Evolutionary conservation across 1,140 invertebrate genomes (phyloP).

Genomic region (Caerostris darwini): DNA sequence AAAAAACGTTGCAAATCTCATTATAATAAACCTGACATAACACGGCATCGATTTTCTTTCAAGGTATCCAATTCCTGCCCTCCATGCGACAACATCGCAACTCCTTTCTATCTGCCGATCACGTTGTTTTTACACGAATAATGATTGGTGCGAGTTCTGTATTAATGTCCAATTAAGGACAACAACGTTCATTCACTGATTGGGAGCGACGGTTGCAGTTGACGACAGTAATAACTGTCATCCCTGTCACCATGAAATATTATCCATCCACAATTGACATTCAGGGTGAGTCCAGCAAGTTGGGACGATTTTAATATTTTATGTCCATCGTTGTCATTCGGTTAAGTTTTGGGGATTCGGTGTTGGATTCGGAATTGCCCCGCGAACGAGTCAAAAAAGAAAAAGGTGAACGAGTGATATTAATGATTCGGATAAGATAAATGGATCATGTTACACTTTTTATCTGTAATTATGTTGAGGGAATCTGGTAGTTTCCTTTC

Average conservation of each 20-base stretch:
- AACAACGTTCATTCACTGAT: not conserved
- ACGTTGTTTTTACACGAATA: not conserved
- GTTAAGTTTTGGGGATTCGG: not conserved
- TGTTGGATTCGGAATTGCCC: not conserved
- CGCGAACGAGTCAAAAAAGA: not conserved
- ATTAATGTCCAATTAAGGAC: conserved; percentile 41
- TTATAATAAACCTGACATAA: not conserved
- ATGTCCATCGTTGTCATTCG: not conserved
- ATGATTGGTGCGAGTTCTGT: not conserved
- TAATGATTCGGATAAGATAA: not conserved
- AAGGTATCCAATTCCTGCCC: not conserved
- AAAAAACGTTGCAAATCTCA: not conserved
- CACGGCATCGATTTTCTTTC: not conserved
- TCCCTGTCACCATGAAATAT: conserved; percentile 34
- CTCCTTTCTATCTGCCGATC: not conserved
- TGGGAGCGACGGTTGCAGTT: not conserved
- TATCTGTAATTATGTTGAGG: not conserved
- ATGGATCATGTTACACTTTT: not conserved
- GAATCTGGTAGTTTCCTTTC: not conserved
- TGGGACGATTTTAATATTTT: conserved; percentile 3
- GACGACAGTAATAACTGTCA: conserved; percentile 45
- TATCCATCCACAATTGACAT: conserved; percentile 25
- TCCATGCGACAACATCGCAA: not conserved
- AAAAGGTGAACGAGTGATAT: not conserved
- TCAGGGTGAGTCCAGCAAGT: not conserved